These are phyloP conservation scores for Aldrovandia affinis DNA, from an alignment of 2,797 vertebrate species.

Conservation along the genomic window DNA sequence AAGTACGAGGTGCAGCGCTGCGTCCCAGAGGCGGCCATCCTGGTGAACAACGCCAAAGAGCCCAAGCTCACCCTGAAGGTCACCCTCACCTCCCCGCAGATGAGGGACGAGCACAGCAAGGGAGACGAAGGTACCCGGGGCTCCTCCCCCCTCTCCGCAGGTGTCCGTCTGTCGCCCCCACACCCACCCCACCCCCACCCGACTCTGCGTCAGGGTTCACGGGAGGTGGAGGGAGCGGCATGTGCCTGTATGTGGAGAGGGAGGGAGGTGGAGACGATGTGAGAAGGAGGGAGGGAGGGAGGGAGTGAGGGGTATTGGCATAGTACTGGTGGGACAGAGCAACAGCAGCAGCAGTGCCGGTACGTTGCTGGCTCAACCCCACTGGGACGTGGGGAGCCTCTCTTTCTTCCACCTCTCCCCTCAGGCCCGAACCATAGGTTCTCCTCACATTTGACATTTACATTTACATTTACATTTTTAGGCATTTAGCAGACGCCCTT, in stretches of 20 bases:
- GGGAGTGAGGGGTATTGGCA: constrained; percentile 47
- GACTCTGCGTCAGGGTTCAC: not conserved
- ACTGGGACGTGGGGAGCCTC: constrained; percentile 12
- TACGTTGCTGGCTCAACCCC: not conserved
- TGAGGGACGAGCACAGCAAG: constrained; percentile 88
- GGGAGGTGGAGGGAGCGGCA: not conserved
- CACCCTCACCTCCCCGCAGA: constrained; percentile 90
- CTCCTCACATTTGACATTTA: too few species aligned
- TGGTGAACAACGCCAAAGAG: constrained; percentile 86
- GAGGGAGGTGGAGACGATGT: constrained; percentile 41
- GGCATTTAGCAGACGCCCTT: not conserved
- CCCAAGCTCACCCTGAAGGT: constrained; percentile 93
- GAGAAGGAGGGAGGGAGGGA: constrained; percentile 15
- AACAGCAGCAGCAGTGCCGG: not conserved
- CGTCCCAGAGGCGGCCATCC: constrained; percentile 87
- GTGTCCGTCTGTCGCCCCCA: not conserved
- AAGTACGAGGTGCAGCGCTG: constrained; percentile 89
- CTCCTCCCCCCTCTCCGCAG: not conserved
- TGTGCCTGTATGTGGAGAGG: constrained; percentile 38
- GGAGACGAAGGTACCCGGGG: constrained; percentile 78
- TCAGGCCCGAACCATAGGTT: not conserved
- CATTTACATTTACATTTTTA: not conserved
- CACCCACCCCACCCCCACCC: not conserved
- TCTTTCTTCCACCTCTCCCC: not conserved
- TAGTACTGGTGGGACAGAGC: constrained; percentile 18